These are phyloP conservation scores for Nomada goodeniana DNA, from an alignment of 2,888 invertebrate species.

Conservation along the genomic window DNA sequence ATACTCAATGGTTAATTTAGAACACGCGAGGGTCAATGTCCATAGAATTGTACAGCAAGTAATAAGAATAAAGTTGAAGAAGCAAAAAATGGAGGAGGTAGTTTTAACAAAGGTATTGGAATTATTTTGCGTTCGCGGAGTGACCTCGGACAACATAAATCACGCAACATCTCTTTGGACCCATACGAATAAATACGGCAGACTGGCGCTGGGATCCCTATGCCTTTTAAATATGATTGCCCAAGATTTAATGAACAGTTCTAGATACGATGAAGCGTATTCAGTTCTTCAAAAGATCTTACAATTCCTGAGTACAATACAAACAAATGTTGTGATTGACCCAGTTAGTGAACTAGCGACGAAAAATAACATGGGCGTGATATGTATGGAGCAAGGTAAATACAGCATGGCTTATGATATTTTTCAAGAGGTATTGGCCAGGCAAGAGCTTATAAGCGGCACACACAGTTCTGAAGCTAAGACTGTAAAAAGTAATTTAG, in stretches of 20 bases:
- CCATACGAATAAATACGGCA: neutral
- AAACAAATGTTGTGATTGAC: neutral
- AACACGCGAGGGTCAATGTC: neutral
- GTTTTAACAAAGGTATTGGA: neutral
- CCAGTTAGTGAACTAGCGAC: neutral
- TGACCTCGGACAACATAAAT: neutral
- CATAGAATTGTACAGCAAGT: neutral
- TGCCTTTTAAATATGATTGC: neutral
- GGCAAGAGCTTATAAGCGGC: too few species aligned
- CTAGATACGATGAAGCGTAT: neutral
- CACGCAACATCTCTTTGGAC: neutral
- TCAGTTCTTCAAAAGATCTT: neutral
- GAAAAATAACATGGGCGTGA: neutral
- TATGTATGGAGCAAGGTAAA: neutral
- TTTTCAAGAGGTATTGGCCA: neutral
- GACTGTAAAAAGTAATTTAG: neutral
- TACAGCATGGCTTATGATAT: neutral
- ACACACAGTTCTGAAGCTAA: neutral
- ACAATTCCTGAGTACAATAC: neutral
- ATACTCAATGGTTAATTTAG: neutral
- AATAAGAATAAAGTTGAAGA: constrained; percentile 6
- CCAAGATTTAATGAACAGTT: rapidly evolving
- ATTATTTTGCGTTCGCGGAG: rapidly evolving
- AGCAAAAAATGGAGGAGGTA: neutral
- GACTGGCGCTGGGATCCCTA: neutral